Base-by-base conservation (phyloP, 2,888 invertebrate species). In the Sturmia bella region DNA sequence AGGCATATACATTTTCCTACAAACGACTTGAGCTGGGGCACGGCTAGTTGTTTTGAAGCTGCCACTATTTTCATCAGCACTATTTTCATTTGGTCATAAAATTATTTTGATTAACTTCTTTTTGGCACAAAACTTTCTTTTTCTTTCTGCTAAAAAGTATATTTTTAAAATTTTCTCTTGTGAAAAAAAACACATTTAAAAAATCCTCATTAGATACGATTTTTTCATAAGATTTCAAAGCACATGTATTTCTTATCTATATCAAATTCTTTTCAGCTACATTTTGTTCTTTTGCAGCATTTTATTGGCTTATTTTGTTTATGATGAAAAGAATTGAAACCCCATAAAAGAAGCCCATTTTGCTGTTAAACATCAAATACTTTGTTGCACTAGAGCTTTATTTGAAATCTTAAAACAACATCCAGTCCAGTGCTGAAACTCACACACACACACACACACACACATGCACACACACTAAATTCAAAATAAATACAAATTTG, bases 311-410 rank as follows among this genome's bases (percentile, higher is more conserved):
- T 73, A 69, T 66, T 72, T 69, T 54, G 39, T 52, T 27, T 24
- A 54, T 5, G 32, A 68, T 45, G 24, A 39, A 61, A 37, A 43
- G 24, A 15, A 4, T 39, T 13, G 27, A 57, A 27, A 39, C 7
- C 17, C 32, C 4, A 13, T 32, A 32, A 45, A 45, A 43, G n/a
- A 52, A 61, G 9, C 5, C 50, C 17, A 21, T 32, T 76, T 63
- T 63, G 48, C n/a, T 41, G 17, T 45, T 9, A 39, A 68, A 64
- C 41, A 68, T 61, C 61, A 69, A 50, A 59, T 59, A 72, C 39
- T 32, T 70, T 75, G 66, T 61, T 72, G 72, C 76, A 80, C 72
- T 66, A 66, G 61, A 54, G 76, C 76, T 80, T 76, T 80, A 15
- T 72, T 72, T 72, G 24, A 19, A 37, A 56, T 43, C 24, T 56